Conservation (phyloP, 2,888 invertebrate species). For the Drosophila crucigera region DNA sequence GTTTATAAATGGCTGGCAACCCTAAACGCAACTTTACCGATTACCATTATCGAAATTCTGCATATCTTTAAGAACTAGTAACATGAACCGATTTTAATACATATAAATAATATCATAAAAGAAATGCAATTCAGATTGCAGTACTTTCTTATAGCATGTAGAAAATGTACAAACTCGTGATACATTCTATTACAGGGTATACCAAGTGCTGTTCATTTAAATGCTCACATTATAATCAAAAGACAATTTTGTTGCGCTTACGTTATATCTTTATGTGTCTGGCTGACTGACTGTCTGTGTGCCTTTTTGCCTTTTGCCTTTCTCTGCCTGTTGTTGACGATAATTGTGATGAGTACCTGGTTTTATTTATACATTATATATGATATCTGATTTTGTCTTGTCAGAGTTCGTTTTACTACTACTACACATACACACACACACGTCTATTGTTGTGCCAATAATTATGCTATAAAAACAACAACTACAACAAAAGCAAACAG, state of each 20-base stretch:
- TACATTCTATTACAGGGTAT: constrained; percentile 6
- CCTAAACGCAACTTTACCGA: background rate
- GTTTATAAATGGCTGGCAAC: background rate
- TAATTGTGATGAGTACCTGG: constrained; percentile 14
- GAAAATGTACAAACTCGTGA: background rate
- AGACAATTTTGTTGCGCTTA: constrained; percentile 26
- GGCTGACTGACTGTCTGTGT: background rate
- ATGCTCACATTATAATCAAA: constrained; percentile 28
- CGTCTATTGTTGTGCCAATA: constrained; percentile 34
- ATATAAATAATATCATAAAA: background rate
- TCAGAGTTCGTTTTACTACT: background rate
- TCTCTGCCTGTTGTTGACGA: constrained; percentile 1
- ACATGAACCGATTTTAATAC: background rate
- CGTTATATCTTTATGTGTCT: constrained; percentile 23
- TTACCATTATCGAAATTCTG: background rate
- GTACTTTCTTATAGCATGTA: background rate
- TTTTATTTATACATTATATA: constrained; percentile 10
- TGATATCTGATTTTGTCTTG: constrained; percentile 13
- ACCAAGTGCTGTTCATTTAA: constrained; percentile 21
- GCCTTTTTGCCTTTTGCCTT: background rate
- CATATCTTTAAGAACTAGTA: background rate
- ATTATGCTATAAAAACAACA: constrained; percentile 30
- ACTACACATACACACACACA: background rate
- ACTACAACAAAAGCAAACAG: background rate
- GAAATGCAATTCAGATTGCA: background rate